A percentile compares a stretch with the other conserved stretches of the same genome.
Evolutionary conservation across 2,113 vertebrate genomes (phyloP).

Genomic region (Chelonoidis abingdonii): DNA sequence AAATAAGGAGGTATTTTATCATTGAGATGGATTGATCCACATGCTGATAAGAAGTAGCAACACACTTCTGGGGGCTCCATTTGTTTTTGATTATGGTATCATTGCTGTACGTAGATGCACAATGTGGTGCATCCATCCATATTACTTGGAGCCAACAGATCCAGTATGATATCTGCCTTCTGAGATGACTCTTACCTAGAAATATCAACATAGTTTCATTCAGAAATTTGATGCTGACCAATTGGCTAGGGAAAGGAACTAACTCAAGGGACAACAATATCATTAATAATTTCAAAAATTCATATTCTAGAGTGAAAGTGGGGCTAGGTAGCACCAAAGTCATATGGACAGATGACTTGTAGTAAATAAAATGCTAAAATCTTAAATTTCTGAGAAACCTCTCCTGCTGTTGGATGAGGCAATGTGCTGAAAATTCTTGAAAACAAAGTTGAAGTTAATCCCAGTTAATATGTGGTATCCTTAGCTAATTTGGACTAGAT

Average conservation of each 20-base stretch:
- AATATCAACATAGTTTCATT: neutral
- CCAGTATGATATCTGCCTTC: neutral
- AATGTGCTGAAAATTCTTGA: too few species aligned
- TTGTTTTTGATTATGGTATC: neutral
- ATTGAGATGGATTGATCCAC: neutral
- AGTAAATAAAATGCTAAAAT: neutral
- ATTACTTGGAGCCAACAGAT: neutral
- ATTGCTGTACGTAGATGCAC: neutral
- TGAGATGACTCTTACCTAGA: neutral
- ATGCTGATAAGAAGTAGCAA: neutral
- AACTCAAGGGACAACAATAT: neutral
- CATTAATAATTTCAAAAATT: neutral
- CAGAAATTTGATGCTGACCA: neutral
- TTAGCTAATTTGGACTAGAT: neutral
- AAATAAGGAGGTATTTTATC: neutral
- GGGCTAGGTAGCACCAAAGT: neutral
- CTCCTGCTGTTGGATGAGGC: neutral
- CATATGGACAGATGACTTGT: neutral
- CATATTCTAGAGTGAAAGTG: neutral
- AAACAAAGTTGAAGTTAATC: neutral
- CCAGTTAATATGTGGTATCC: neutral
- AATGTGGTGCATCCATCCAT: neutral
- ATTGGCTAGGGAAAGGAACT: neutral
- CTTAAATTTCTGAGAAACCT: neutral
- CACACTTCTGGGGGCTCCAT: neutral